These are phyloP conservation scores for Sebastes hubbsi DNA, from an alignment of 2,797 vertebrate species.

Conservation along the genomic window DNA sequence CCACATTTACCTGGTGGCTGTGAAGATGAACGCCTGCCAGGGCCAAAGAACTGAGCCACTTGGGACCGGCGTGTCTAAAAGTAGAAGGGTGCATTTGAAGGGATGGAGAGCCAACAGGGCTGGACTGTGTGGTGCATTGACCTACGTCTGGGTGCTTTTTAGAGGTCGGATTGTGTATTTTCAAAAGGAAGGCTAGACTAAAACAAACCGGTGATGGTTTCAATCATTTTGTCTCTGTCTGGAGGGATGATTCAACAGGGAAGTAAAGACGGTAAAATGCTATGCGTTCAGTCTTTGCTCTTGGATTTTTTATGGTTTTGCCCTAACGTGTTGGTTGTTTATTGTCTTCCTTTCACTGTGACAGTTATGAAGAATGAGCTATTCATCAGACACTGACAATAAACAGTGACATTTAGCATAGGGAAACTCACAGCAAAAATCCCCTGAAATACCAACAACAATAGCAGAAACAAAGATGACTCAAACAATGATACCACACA, in stretches of 20 bases:
- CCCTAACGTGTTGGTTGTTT: not conserved
- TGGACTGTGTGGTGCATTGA: conserved; percentile 28
- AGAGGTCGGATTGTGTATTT: conserved; percentile 66
- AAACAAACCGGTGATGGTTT: conserved; percentile 60
- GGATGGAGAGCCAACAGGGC: conserved; percentile 48
- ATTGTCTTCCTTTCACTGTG: conserved; percentile 6
- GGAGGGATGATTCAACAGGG: conserved; percentile 45
- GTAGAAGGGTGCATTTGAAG: conserved; percentile 36
- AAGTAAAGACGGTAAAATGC: conserved; percentile 25
- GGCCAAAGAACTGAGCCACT: conserved; percentile 10
- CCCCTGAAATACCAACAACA: conserved; percentile 24
- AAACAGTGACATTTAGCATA: conserved; percentile 12
- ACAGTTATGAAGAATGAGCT: conserved; percentile 16
- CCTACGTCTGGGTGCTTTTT: conserved; percentile 41
- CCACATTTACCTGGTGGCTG: conserved; percentile 60
- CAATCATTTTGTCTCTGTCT: conserved; percentile 29
- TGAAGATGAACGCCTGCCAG: conserved; percentile 44
- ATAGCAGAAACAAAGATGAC: not conserved
- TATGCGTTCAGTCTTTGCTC: not conserved
- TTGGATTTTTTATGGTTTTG: conserved; percentile 1
- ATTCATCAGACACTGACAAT: conserved; percentile 28
- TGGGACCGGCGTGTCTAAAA: conserved; percentile 48
- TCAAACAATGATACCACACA: not conserved
- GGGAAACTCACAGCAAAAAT: conserved; percentile 44
- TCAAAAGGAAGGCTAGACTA: conserved; percentile 57